Percentiles rank a stretch among this genome's conserved stretches.
Evolutionary conservation across 2,113 vertebrate species (phyloP).

Genomic region (Bujurquina vittata): DNA sequence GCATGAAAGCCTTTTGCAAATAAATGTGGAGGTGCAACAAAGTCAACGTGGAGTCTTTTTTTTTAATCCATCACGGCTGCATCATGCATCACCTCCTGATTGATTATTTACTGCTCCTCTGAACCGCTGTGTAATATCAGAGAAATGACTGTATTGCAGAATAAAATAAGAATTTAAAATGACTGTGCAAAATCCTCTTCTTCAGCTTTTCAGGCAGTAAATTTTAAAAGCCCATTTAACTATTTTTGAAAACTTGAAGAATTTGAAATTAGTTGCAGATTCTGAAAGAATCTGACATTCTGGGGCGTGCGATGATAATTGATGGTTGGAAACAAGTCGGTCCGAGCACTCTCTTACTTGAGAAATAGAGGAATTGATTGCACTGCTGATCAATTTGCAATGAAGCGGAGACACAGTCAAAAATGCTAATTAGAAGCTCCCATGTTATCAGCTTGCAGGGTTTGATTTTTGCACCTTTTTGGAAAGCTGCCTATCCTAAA

Average conservation of each 20-base stretch:
- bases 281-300: neutral
- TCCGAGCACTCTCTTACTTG: neutral
- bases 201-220: neutral
- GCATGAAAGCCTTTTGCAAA: conserved; percentile 8
- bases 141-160: neutral
- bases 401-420: neutral
- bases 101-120: neutral
- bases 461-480: neutral
- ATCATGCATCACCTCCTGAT: neutral
- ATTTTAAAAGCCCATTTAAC: neutral
- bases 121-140: neutral
- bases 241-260: neutral
- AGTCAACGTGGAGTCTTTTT: neutral
- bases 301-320: neutral
- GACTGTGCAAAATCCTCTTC: neutral
- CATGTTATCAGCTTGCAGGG: neutral
- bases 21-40: neutral
- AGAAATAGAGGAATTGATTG: conserved; percentile 13
- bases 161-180: neutral
- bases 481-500: neutral
- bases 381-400: neutral
- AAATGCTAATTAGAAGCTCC: neutral
- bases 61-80: neutral
- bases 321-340: neutral
- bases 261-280: neutral